phyloP scores from a whole-genome alignment of 1,140 invertebrate species.

The Sogatella furcifera region DNA sequence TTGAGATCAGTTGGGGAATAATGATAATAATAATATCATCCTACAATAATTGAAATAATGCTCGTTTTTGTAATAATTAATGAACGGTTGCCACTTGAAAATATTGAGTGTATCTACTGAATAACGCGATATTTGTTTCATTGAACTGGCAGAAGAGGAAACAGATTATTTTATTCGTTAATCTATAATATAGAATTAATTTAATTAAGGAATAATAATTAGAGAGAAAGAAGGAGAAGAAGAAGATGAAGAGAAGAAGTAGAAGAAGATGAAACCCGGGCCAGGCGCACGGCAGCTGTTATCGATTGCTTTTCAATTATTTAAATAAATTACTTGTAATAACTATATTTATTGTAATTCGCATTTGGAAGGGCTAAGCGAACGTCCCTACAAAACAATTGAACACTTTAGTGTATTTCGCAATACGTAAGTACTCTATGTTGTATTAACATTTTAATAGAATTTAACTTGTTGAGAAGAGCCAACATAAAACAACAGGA shows the following conservation, averaged over 20 bases:
- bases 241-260: background rate
- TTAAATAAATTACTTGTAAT: background rate
- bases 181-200: constrained; percentile 3
- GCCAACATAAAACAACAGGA: background rate
- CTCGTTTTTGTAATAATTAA: background rate
- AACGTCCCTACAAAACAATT: background rate
- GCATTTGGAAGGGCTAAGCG: background rate
- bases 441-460: background rate
- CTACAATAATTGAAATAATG: no score
- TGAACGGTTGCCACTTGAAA: background rate
- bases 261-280: background rate
- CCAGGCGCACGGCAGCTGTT: background rate
- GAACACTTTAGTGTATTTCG: background rate
- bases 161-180: background rate
- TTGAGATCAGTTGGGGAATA: background rate
- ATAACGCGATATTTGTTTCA: background rate
- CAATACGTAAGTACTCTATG: background rate
- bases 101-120: background rate
- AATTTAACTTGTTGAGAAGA: background rate
- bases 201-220: background rate
- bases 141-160: background rate
- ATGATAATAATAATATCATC: background rate
- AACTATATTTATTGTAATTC: no score
- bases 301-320: background rate
- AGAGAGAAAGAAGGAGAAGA: constrained; percentile 1